phyloP scores from a whole-genome alignment of 2,888 invertebrate species.

The Alviniconcha strummeri region DNA sequence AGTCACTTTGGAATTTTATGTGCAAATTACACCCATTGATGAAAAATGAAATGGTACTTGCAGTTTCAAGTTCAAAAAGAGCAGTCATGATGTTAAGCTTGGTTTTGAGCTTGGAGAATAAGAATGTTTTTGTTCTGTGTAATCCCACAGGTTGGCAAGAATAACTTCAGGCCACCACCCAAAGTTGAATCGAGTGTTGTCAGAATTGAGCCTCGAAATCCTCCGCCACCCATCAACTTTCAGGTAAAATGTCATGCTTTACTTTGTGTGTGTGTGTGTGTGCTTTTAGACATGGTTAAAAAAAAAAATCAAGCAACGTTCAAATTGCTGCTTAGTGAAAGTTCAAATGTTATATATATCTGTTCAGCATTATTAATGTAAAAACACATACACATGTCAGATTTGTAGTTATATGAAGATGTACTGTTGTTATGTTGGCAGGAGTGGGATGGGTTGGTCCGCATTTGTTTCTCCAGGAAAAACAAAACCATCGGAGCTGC shows the following conservation, averaged over 20 bases:
- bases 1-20: too few relatives aligned
- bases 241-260: constrained; percentile 58
- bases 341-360: too few relatives aligned
- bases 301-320: too few relatives aligned
- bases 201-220: constrained; percentile 96
- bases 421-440: constrained; percentile 70
- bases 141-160: constrained; percentile 88
- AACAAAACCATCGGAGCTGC: constrained; percentile 95
- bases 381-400: background rate
- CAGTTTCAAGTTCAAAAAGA: too few relatives aligned
- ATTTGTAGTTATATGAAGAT: background rate
- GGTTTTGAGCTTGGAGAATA: too few relatives aligned
- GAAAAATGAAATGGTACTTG: too few relatives aligned
- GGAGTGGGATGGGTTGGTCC: constrained; percentile 98
- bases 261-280: too few relatives aligned
- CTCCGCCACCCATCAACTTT: constrained; percentile 96
- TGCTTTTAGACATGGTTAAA: too few relatives aligned
- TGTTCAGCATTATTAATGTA: too few relatives aligned
- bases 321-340: too few relatives aligned
- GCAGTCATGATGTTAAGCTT: too few relatives aligned
- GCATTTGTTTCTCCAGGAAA: constrained; percentile 95
- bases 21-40: too few relatives aligned
- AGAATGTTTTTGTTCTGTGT: background rate
- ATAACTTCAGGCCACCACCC: constrained; percentile 98
- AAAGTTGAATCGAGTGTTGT: constrained; percentile 99